These are phyloP conservation scores for Dissostichus mawsoni DNA, from an alignment of 2,113 vertebrate genomes.

Conservation along the genomic window DNA sequence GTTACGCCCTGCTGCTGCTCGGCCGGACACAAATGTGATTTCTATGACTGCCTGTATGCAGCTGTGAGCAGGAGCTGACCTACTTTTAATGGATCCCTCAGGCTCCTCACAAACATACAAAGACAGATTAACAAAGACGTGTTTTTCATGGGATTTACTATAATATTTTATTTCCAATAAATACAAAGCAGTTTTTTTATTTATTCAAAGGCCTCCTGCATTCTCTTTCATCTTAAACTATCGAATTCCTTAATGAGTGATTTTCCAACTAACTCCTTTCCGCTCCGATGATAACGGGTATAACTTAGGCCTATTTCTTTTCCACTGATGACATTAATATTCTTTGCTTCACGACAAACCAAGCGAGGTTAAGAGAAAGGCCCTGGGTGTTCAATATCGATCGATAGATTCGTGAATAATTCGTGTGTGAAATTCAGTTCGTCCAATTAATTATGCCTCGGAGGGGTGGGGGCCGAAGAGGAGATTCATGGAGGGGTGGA, in stretches of 20 bases:
- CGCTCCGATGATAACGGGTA: constrained; percentile 29
- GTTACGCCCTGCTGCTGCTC: constrained; percentile 40
- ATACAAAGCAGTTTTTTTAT: neutral
- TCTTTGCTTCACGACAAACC: constrained; percentile 77
- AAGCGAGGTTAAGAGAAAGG: constrained; percentile 80
- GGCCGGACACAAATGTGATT: constrained; percentile 35
- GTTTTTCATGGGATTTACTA: neutral
- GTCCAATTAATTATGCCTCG: constrained; percentile 84
- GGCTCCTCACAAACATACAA: constrained; percentile 15
- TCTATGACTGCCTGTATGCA: constrained; percentile 41
- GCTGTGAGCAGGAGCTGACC: constrained; percentile 53
- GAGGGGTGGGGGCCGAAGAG: constrained; percentile 49
- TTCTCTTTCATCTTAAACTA: constrained; percentile 18
- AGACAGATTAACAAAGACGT: constrained; percentile 27
- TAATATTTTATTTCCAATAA: neutral
- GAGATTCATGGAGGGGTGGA: constrained; percentile 56
- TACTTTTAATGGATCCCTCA: constrained; percentile 53
- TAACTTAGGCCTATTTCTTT: constrained; percentile 50
- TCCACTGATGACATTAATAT: constrained; percentile 75
- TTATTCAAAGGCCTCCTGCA: neutral
- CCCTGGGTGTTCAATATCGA: constrained; percentile 82
- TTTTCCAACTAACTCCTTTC: neutral
- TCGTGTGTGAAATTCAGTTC: constrained; percentile 85
- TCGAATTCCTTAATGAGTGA: constrained; percentile 36
- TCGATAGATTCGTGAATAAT: constrained; percentile 86